Evolutionary conservation across 2,113 vertebrate species (phyloP).

Genomic region (Labeo catla): DNA sequence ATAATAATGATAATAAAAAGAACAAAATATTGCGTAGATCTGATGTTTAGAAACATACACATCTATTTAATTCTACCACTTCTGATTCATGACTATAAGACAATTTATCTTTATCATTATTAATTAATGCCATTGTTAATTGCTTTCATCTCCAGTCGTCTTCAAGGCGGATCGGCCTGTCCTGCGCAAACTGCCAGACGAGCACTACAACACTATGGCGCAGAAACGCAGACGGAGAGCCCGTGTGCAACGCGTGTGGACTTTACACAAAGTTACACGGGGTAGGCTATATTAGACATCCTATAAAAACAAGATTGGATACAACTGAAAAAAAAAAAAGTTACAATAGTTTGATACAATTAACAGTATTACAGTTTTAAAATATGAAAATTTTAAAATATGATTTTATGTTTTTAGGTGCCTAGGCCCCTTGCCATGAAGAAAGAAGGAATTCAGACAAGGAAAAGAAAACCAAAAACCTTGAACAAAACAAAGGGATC

Average conservation of each 20-base stretch:
- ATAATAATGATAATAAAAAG: too few species aligned
- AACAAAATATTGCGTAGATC: background rate
- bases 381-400: background rate
- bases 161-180: conserved; percentile 91
- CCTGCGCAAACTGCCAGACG: conserved; percentile 97
- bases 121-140: background rate
- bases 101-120: background rate
- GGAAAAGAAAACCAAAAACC: conserved; percentile 99
- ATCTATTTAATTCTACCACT: background rate
- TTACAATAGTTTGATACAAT: background rate
- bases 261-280: conserved; percentile 98
- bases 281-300: conserved; percentile 68
- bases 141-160: conserved; percentile 81
- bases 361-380: background rate
- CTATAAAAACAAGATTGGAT: background rate
- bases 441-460: conserved; percentile 99
- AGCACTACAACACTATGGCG: conserved; percentile 97
- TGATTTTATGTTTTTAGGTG: conserved; percentile 78
- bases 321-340: background rate
- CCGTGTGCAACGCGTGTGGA: conserved; percentile 96
- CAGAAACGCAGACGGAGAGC: conserved; percentile 95
- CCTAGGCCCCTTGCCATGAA: conserved; percentile 98
- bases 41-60: background rate
- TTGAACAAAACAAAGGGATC: conserved; percentile 92
- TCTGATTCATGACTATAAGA: background rate